Evolutionary conservation across 2,113 vertebrate genomes (phyloP).

Genomic region (Caranx melampygus): DNA sequence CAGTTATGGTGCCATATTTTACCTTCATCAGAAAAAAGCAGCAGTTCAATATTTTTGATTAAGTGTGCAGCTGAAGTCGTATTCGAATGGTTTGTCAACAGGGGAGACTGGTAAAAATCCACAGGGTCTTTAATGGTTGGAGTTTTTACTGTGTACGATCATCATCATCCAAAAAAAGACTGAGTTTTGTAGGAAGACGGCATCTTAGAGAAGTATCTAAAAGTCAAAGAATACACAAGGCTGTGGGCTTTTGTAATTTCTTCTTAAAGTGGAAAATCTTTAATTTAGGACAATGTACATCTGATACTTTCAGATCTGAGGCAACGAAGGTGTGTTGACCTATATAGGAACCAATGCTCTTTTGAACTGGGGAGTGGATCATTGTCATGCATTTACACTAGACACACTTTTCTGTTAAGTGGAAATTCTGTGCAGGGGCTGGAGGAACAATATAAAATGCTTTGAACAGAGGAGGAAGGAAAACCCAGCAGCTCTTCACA

Average conservation of each 20-base stretch:
- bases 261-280: background rate
- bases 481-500: conserved; percentile 29
- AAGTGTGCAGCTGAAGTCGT: too few relatives aligned
- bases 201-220: background rate
- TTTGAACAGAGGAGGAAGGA: background rate
- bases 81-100: too few relatives aligned
- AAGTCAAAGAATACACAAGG: background rate
- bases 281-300: background rate
- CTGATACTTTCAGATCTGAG: background rate
- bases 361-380: background rate
- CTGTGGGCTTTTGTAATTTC: background rate
- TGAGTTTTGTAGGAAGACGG: too few relatives aligned
- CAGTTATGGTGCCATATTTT: too few relatives aligned
- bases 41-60: too few relatives aligned
- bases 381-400: background rate
- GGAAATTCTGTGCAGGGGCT: conserved; percentile 32
- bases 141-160: too few relatives aligned
- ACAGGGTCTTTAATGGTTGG: too few relatives aligned
- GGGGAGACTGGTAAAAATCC: too few relatives aligned
- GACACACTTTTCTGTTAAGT: conserved; percentile 5
- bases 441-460: background rate
- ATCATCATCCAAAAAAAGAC: too few relatives aligned
- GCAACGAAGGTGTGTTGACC: conserved; percentile 11
- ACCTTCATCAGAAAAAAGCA: too few relatives aligned
- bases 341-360: conserved; percentile 1